Evolutionary conservation across 2,797 vertebrate species (phyloP), one percentile per base, ranked within the genome.

Genomic region (Erithacus rubecula): DNA sequence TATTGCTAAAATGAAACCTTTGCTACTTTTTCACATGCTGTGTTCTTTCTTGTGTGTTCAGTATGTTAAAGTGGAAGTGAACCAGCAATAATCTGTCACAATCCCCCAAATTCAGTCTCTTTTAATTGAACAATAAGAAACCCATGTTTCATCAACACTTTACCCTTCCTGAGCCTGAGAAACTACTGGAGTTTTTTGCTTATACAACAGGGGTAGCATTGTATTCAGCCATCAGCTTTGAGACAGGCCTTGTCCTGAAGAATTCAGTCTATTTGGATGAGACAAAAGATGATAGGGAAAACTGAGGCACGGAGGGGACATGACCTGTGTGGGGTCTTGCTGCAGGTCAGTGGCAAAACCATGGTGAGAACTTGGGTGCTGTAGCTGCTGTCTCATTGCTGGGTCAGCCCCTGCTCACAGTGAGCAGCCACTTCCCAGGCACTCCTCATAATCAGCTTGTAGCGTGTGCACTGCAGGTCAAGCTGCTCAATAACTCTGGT

Each of bases 91-190:
- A 84, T 89, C 46, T 71, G 24, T 77, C 3, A 1, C 6, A 15
- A 62, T 51, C 14, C 23, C 23, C 36, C 18, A 70, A 10, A 62
- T 89, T 36, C 43, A 47, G 36, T 62, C 51, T 89, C 0, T 0
- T 89, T 89, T 67, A 87, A 90, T 29, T 55, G n/a, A 87, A 68
- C 46, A 83, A 29, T 68, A 71, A 89, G 81, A 89, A 89, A 78
- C n/a, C 22, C 64, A 15, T 53, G 39, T 85, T 93, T 89, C 65
- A 44, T 83, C 63, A 76, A 63, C 41, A 39, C 24, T 82, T 83
- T 20, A 53, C 34, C 24, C 30, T 90, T 87, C 14, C 53, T 47
- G 60, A 89, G 88, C 56, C 77, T 87, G 91, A 88, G 93, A 93
- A 93, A 78, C 55, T 65, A 5, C 30, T 56, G 10, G 7, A 22